Percentiles rank a stretch among this genome's conserved stretches.
phyloP scores from a whole-genome alignment of 2,113 vertebrate genomes.

The Coturnix japonica region DNA sequence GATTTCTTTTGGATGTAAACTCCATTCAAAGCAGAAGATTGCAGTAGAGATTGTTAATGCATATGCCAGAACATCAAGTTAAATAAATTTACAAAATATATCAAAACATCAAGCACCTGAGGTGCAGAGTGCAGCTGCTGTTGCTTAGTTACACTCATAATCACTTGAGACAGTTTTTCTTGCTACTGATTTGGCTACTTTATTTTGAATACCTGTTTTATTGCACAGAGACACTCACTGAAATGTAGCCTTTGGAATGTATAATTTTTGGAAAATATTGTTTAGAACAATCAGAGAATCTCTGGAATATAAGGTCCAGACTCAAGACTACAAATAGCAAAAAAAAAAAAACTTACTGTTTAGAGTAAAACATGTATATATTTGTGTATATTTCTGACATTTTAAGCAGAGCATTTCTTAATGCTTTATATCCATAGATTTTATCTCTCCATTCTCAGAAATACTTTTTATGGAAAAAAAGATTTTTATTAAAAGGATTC shows the following conservation, averaged over 20 bases:
- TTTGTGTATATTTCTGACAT: background rate
- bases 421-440: background rate
- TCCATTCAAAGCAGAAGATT: background rate
- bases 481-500: background rate
- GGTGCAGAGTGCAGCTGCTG: rapidly evolving
- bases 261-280: background rate
- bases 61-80: background rate
- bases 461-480: background rate
- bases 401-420: background rate
- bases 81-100: background rate
- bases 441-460: background rate
- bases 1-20: background rate
- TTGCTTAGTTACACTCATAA: background rate
- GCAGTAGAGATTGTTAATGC: background rate
- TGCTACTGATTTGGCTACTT: background rate
- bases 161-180: background rate
- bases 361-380: background rate
- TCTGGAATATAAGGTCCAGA: background rate
- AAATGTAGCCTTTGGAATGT: background rate
- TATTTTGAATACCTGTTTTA: background rate
- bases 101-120: background rate
- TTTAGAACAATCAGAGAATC: background rate
- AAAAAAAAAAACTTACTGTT: background rate
- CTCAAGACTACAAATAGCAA: background rate
- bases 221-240: background rate